These are phyloP conservation scores for Neopipo cinnamomea DNA, from an alignment of 2,113 vertebrate species.

Conservation along the genomic window DNA sequence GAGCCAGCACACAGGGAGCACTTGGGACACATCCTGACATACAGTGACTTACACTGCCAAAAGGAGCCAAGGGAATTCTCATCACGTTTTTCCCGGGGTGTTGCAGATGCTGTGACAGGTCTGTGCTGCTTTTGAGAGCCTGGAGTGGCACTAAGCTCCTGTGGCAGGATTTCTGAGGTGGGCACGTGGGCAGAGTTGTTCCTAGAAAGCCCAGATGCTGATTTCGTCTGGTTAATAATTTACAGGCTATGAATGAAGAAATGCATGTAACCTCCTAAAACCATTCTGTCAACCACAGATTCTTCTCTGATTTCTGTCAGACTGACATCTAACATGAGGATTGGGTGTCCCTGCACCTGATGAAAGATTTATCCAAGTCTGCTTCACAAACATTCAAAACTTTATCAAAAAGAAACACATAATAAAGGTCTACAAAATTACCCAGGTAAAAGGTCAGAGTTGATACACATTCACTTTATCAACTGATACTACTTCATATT, in stretches of 20 bases:
- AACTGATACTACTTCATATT: not conserved
- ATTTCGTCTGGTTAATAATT: not conserved
- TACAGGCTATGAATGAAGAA: not conserved
- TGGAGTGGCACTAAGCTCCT: not conserved
- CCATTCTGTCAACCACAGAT: not conserved
- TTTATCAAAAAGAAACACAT: fast-evolving
- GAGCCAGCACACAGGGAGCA: not conserved
- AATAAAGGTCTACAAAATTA: not conserved
- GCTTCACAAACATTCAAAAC: not conserved
- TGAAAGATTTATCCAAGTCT: not conserved
- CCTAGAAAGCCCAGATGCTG: not conserved
- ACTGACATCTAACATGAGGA: not conserved
- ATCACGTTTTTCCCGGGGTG: not conserved
- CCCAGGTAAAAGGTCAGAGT: not conserved
- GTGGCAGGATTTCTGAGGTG: not conserved
- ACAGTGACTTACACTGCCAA: not conserved
- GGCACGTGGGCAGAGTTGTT: not conserved
- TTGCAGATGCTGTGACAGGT: not conserved
- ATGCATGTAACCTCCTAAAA: not conserved
- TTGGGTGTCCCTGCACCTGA: not conserved
- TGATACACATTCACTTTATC: not conserved
- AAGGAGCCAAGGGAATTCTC: not conserved
- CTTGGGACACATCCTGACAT: not conserved
- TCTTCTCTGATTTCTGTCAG: not conserved
- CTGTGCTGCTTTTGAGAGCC: fast-evolving